Base-by-base conservation (phyloP, 2,888 invertebrate species). In the Acholoe squamosa region DNA sequence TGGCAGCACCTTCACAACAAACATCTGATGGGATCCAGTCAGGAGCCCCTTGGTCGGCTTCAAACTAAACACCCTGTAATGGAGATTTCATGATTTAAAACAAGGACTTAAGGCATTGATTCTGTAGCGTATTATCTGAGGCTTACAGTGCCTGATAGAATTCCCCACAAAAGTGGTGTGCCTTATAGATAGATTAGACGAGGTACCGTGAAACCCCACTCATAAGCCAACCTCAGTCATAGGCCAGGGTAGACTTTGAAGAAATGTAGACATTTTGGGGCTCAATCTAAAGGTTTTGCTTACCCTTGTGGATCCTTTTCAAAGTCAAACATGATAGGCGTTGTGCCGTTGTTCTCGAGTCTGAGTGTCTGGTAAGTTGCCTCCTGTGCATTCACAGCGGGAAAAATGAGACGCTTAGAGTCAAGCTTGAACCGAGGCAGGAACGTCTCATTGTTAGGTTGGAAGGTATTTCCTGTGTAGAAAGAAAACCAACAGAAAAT, bases 401-500 rank as follows among this genome's bases (percentile, higher is more conserved):
- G 94, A 92, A 96, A 95, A 7, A 95, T 94, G 10, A 95, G 91
- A 7, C 92, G 91, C 22, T 92, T 89, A 0, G 94, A 91, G 91
- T 94, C 94, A 56, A 95, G 88, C 7, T 84, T 91, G 84, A 93
- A 93, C n/a, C 94, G 93, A 0, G 96, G 95, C 91, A 95, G 92
- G 92, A 95, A 95, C 0, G 95, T 94, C 92, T 95, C 95, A 91
- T 94, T 94, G 92, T 94, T 94, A 0, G 94, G 94, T 93, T 93
- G 93, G 92, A 95, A 96, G 0, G 95, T 95, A 84, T 95, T 95
- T 90, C 94, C 95, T 95, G 92, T 5, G 31, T 28, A 25, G 5
- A 1, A 71, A 0, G 10, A 10, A 43, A 43, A 43, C 3, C 10
- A 43, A 43, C 43, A 7, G 3, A 3, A 43, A 7, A 7, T 43